Base-by-base conservation (phyloP, 2,113 vertebrate species). In the Etia nguti region DNA sequence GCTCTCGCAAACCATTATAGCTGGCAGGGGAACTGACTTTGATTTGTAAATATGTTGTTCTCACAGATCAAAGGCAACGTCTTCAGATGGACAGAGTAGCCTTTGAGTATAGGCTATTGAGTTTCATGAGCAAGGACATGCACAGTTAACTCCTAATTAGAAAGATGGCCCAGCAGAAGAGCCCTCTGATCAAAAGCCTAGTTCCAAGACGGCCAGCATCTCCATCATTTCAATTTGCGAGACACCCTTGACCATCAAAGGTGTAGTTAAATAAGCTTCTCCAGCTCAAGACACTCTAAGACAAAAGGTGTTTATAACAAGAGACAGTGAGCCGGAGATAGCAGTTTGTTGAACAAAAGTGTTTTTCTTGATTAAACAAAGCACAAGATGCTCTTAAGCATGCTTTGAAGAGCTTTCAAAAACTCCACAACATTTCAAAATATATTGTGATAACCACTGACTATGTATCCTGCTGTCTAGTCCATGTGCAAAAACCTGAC, bases 171-270 rank as follows among this genome's bases (percentile, higher is more conserved):
- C 26, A 22, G 83, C 38, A 84, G 82, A 75, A 88, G 82, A 81
- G 92, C 84, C 75, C 89, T 87, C 81, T 92, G 92, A 94, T 94
- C 93, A 94, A 93, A 95, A 93, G 89, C 80, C 86, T 15, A 11
- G 5, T 41, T 65, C 80, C 6, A 92, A 94, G 91, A 94, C 34
- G 56, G 81, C 60, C 48, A 62, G 62, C 81, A 68, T 82, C 84
- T 75, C 88, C 85, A 60, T 89, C 87, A 90, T 95, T 93, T 88
- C 22, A 88, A 94, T 94, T 41, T 70, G 41, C 10, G 8, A 81
- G 83, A 89, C 86, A 87, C 55, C 86, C 80, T 91, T 84, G 82
- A 90, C 89, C 88, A 93, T 95, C 95, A 96, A 95, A 95, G 92
- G 91, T 92, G 46, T 3, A n/a, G 36, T 16, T 90, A 77, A 92